Evolutionary conservation across 1,140 invertebrate genomes (phyloP), one percentile per base, ranked within the genome.

Genomic region (Himalopsyche phryganea): DNA sequence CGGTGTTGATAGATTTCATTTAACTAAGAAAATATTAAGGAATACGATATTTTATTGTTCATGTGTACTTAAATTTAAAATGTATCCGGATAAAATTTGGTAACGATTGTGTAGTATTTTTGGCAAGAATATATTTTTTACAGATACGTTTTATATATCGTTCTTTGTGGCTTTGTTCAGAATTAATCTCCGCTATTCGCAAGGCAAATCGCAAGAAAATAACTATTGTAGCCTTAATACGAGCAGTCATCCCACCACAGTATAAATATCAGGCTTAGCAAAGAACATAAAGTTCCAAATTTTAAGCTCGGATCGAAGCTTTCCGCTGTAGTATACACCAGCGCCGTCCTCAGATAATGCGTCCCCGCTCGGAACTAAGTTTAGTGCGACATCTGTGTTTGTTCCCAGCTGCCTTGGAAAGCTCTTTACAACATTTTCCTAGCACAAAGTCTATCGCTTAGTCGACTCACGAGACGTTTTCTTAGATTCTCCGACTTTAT

Each of bases 351-450:
- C n/a, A 19, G 4, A 45, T 56, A 57, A 57, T 57, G 53, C 54
- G 40, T 50, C 38, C 49, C 48, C 46, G 51, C 52, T 11, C 50
- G 35, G 35, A 58, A 62, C 55, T 58, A 35, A 62, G 60, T 62
- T 58, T 45, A 40, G 36, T 18, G 52, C 49, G 55, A 62, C 60
- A 62, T 62, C 60, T 62, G 60, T 47, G 60, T 62, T 35, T 44
- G 42, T 62, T 62, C 60, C 55, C 60, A 62, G 49, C 60, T 50
- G 52, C 45, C 46, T 53, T 44, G n/a, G 15, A 56, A 61, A 50
- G 59, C 53, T 49, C 49, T 61, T 61, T 38, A 47, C 32, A 19
- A 19, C 33, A 38, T 38, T 57, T 57, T 32, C 40, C 42, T 45
- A 45, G 42, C 5, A 45, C 10, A 19, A 45, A n/a, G 42, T 15